phyloP scores from a whole-genome alignment of 2,888 invertebrate genomes.

The Cryptophagus acutangulus region DNA sequence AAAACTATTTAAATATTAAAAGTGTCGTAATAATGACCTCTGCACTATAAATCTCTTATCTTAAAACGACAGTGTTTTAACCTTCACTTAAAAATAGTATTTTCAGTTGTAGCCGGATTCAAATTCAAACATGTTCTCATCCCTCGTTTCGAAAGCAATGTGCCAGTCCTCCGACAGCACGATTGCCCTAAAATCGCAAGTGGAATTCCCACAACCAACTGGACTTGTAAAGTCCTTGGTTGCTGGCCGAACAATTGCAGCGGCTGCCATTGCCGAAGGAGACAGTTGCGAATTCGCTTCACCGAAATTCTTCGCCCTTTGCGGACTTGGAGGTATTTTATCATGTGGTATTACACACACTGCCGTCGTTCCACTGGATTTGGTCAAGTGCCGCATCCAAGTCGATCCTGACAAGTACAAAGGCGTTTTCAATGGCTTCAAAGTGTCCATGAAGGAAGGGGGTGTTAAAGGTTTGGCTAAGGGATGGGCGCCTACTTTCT shows the following conservation, averaged over 20 bases:
- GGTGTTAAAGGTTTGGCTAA: constrained; percentile 79
- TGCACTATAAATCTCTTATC: no score
- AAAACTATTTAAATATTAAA: no score
- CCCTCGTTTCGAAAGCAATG: constrained; percentile 34
- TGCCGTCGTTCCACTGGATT: constrained; percentile 90
- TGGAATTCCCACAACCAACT: constrained; percentile 16
- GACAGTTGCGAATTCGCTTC: constrained; percentile 82
- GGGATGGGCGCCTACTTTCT: constrained; percentile 97
- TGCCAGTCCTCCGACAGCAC: constrained; percentile 31
- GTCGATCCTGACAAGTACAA: constrained; percentile 94
- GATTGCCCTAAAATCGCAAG: constrained; percentile 14
- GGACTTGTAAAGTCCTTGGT: constrained; percentile 42
- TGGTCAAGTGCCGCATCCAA: constrained; percentile 93
- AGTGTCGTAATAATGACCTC: no score
- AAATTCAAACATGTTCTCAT: constrained; percentile 30
- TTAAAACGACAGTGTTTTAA: no score
- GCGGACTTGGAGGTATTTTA: constrained; percentile 81
- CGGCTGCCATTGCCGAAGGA: constrained; percentile 32
- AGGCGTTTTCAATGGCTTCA: constrained; percentile 79
- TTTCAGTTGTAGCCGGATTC: no score
- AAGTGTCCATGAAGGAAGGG: constrained; percentile 80
- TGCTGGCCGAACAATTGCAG: constrained; percentile 43
- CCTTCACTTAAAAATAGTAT: no score
- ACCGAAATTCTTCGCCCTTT: constrained; percentile 82
- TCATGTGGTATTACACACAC: constrained; percentile 87